phyloP scores from a whole-genome alignment of 1,140 invertebrate species.

The Aphaenogaster floridana region DNA sequence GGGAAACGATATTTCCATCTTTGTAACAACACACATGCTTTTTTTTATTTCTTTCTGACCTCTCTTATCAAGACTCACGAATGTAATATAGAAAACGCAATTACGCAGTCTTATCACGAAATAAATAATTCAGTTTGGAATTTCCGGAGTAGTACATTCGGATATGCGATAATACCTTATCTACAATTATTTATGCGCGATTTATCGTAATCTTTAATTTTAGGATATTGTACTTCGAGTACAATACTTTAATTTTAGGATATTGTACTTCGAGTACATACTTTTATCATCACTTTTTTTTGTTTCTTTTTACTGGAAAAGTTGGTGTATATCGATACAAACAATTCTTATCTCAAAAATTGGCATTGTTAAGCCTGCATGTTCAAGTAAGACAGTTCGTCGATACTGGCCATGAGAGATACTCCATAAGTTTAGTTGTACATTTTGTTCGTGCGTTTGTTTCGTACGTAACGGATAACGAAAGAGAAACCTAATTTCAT shows the following conservation, averaged over 20 bases:
- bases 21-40: constrained; percentile 55
- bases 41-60: constrained; percentile 43
- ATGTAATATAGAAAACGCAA: constrained; percentile 58
- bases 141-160: constrained; percentile 35
- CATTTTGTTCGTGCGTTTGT: constrained; percentile 17
- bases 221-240: constrained; percentile 44
- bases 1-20: constrained; percentile 6
- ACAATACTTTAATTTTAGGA: constrained; percentile 41
- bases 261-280: constrained; percentile 40
- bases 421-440: constrained; percentile 33
- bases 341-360: constrained; percentile 60
- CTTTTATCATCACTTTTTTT: constrained; percentile 7
- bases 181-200: constrained; percentile 38
- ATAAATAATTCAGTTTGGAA: constrained; percentile 54
- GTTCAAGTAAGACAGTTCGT: constrained; percentile 10
- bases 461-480: background rate
- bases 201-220: constrained; percentile 50
- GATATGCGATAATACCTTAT: constrained; percentile 54
- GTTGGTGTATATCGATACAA: constrained; percentile 54
- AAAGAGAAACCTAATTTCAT: constrained; percentile 43
- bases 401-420: constrained; percentile 39
- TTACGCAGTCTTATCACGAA: constrained; percentile 60
- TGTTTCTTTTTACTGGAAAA: constrained; percentile 40
- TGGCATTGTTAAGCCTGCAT: constrained; percentile 49
- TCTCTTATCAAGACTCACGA: constrained; percentile 53